Percentiles rank a stretch among this genome's conserved stretches.
Evolutionary conservation across 2,888 invertebrate species (phyloP).

Genomic region (Xestoiulus laeticollis): DNA sequence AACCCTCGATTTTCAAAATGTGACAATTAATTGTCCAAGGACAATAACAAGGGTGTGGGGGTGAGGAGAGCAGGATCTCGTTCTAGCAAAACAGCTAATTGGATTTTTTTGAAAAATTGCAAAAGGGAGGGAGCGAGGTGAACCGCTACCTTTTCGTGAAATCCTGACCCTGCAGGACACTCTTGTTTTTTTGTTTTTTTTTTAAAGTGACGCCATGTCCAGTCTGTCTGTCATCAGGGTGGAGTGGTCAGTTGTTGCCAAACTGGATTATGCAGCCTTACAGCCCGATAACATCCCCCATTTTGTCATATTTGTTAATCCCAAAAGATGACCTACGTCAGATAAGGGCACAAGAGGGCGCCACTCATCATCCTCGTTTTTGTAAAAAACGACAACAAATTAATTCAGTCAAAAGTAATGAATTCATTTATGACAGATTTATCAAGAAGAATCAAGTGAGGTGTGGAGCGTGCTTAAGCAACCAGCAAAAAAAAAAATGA

Average conservation of each 20-base stretch:
- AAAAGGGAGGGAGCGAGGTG: neutral
- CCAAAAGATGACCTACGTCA: neutral
- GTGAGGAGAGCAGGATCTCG: neutral
- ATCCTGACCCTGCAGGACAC: neutral
- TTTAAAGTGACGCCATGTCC: neutral
- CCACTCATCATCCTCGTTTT: neutral
- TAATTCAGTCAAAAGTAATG: neutral
- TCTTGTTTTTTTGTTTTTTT: neutral
- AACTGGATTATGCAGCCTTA: neutral
- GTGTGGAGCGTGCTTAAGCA: neutral
- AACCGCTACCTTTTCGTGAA: conserved; percentile 5
- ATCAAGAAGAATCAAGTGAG: neutral
- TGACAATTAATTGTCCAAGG: neutral
- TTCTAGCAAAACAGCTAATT: neutral
- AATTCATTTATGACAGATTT: conserved; percentile 2
- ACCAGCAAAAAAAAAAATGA: neutral
- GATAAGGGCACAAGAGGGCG: neutral
- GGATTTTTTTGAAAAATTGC: neutral
- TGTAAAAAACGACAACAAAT: neutral
- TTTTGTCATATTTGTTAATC: neutral
- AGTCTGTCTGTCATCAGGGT: neutral
- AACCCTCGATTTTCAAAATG: neutral
- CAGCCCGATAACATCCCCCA: neutral
- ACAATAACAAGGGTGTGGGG: conserved; percentile 13
- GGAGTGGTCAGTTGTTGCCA: neutral